A percentile compares a stretch with the other conserved stretches of the same genome.
These are phyloP conservation scores for Dryococelus australis DNA, from an alignment of 2,888 invertebrate genomes.

Conservation along the genomic window DNA sequence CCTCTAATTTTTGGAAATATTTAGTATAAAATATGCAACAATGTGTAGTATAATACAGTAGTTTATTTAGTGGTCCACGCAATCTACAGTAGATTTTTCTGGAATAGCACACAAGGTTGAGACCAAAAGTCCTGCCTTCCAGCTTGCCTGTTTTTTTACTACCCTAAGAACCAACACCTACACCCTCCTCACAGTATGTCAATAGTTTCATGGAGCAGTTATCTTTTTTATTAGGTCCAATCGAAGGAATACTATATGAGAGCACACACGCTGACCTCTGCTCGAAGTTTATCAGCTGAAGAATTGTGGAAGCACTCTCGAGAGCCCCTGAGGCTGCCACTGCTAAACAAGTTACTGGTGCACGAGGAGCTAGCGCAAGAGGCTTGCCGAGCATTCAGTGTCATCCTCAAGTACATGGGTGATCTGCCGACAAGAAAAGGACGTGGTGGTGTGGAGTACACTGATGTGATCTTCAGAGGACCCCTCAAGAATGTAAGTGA, in stretches of 20 bases:
- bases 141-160: no score
- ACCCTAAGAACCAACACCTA: no score
- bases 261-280: conserved; percentile 70
- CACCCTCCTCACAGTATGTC: no score
- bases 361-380: conserved; percentile 76
- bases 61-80: no score
- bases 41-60: no score
- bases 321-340: conserved; percentile 82
- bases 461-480: conserved; percentile 85
- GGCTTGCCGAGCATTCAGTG: conserved; percentile 77
- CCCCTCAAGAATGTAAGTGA: conserved; percentile 71
- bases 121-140: no score
- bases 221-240: conserved; percentile 56
- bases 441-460: conserved; percentile 80
- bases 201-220: no score
- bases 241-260: conserved; percentile 66
- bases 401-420: conserved; percentile 88
- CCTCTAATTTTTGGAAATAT: no score
- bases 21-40: no score
- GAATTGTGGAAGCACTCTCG: conserved; percentile 85
- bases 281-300: conserved; percentile 69
- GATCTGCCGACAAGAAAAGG: conserved; percentile 86
- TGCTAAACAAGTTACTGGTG: conserved; percentile 76
- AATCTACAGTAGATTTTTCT: no score
- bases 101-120: no score